Percentiles rank a stretch among this genome's conserved stretches.
Conservation (phyloP, 2,888 invertebrate species). For the Lutraria lutraria region DNA sequence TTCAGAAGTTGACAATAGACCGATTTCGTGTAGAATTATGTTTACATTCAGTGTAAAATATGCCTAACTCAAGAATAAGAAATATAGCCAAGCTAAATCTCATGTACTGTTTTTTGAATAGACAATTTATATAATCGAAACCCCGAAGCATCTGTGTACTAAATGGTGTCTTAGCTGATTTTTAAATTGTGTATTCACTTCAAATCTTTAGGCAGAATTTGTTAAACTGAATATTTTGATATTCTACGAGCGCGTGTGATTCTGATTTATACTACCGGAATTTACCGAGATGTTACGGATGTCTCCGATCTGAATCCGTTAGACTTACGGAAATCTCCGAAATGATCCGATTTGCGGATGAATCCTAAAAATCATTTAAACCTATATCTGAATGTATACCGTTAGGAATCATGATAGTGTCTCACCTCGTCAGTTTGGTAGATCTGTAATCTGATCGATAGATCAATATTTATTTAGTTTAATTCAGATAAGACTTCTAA, state of each 20-base stretch:
- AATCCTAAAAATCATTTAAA: neutral
- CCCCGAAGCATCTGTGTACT: no score
- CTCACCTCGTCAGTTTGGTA: constrained; percentile 20
- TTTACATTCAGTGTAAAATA: no score
- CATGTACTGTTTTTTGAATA: no score
- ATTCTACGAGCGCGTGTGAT: neutral
- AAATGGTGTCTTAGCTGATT: no score
- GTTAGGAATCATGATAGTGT: neutral
- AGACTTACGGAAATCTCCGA: neutral
- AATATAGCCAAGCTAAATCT: no score
- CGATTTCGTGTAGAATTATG: no score
- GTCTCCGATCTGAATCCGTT: neutral
- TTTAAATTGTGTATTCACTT: no score
- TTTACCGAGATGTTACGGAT: neutral
- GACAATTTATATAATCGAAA: no score
- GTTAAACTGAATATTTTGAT: neutral
- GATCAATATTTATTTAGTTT: constrained; percentile 54
- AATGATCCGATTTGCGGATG: neutral
- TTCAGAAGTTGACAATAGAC: no score
- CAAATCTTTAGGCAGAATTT: no score
- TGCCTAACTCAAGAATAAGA: no score
- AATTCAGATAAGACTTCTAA: constrained; percentile 31
- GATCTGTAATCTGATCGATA: constrained; percentile 29
- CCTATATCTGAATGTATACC: neutral
- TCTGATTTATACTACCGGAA: neutral